These are phyloP conservation scores for Strigops habroptila DNA, from an alignment of 2,113 vertebrate genomes.

Conservation along the genomic window DNA sequence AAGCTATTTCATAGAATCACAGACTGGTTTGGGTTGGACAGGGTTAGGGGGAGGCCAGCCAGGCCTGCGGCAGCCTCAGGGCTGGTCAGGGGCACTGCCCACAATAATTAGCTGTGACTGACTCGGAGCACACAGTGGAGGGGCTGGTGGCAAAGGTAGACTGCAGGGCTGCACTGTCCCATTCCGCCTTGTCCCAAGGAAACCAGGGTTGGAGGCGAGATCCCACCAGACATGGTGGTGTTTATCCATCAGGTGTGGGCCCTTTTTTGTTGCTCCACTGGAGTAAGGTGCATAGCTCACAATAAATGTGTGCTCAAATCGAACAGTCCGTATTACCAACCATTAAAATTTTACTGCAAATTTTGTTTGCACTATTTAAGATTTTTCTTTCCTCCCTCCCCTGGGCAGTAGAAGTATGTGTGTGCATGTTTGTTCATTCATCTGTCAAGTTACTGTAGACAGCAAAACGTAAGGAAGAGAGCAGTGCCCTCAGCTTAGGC, in stretches of 20 bases:
- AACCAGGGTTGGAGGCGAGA: neutral
- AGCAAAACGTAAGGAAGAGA: neutral
- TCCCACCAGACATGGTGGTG: neutral
- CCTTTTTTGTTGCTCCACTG: neutral
- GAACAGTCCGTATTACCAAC: neutral
- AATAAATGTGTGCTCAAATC: neutral
- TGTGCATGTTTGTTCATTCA: neutral
- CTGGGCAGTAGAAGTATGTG: neutral
- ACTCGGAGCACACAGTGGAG: neutral
- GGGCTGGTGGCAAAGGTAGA: neutral
- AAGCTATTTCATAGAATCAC: neutral
- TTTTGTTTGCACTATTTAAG: neutral
- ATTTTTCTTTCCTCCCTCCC: neutral
- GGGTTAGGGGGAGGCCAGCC: neutral
- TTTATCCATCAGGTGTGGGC: neutral
- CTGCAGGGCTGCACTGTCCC: neutral
- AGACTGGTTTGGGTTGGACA: neutral
- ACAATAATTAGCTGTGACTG: neutral
- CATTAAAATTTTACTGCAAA: neutral
- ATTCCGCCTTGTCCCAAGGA: neutral
- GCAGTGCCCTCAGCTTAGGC: neutral
- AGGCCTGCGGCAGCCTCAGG: fast-evolving
- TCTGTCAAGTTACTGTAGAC: neutral
- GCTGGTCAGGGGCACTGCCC: neutral
- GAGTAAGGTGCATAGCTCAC: neutral